These are phyloP conservation scores for Lepus oiostolus DNA, from an alignment of 2,797 vertebrate species.

Conservation along the genomic window DNA sequence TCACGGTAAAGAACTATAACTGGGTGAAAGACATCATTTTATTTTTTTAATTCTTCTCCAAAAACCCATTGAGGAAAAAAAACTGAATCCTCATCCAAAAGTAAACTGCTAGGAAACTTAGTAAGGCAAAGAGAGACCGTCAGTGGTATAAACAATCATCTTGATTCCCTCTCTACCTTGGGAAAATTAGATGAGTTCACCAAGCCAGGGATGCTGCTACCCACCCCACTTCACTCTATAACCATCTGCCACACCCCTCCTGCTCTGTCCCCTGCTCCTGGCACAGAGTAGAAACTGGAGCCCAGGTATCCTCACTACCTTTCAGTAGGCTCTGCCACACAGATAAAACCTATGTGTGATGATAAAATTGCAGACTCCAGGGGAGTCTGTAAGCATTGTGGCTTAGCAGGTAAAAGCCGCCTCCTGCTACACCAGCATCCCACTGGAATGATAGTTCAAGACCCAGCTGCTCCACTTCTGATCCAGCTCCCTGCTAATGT, in stretches of 20 bases:
- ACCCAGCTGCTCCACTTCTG: too few species aligned
- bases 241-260: not conserved
- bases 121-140: not conserved
- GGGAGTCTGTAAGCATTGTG: too few species aligned
- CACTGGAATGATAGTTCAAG: too few species aligned
- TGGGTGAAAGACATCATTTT: not conserved
- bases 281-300: not conserved
- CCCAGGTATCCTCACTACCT: not conserved
- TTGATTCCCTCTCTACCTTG: not conserved
- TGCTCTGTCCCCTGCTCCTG: not conserved
- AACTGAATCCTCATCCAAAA: not conserved
- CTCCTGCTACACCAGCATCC: too few species aligned
- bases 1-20: constrained; percentile 12
- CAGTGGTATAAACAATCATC: not conserved
- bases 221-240: not conserved
- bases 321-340: not conserved
- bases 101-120: not conserved
- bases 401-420: too few species aligned
- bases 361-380: not conserved
- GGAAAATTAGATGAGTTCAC: not conserved
- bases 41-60: constrained; percentile 27
- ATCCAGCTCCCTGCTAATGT: too few species aligned
- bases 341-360: not conserved
- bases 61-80: constrained; percentile 22
- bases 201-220: not conserved